Base-by-base conservation (phyloP, 92 coral and sea anemone genomes). In the Metridium senile region DNA sequence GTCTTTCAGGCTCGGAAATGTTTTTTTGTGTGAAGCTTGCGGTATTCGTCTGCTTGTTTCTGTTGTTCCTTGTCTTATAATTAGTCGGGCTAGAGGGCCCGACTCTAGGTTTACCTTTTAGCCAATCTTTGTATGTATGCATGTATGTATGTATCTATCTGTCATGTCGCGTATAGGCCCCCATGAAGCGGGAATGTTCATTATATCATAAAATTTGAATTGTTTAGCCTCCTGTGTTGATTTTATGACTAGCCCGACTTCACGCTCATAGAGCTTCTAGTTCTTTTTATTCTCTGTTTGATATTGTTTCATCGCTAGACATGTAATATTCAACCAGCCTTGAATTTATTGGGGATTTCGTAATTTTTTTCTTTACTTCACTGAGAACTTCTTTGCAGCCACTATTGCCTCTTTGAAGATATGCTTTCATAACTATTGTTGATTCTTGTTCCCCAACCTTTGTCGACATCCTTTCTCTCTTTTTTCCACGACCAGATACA, bases 311-410 rank as follows among this genome's bases (percentile, higher is more conserved):
- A 10, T 54, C 61, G 23, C 61, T 54, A 8, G 61, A 9, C 20
- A 54, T 10, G 61, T 54, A 54, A n/a, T 54, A 54, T 2, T 54
- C 61, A n/a, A 54, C 61, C 61, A 54, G 61, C 61, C 61, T 54
- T 8, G 16, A 20, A 54, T 54, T 54, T 9, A 54, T 20, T 54
- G 61, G 61, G 51, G 51, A 45, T 45, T 45, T 45, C 16, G 51
- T 45, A 45, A 45, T 45, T 7, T 45, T 45, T 45, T 45, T 45
- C 51, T 45, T 45, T 45, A 45, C 51, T 45, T 45, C 51, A 16
- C n/a, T 16, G 16, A 45, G 51, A n/a, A n/a, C 61, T 9, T 10
- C 16, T 10, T 22, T 22, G 20, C 23, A 54, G 61, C 61, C 61
- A 54, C 23, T n/a, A 22, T 45, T 54, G 20, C 16, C 3, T 54